A percentile compares a stretch with the other conserved stretches of the same genome.
Conservation (phyloP, 2,797 vertebrate species). For the Pantherophis vulpinus region DNA sequence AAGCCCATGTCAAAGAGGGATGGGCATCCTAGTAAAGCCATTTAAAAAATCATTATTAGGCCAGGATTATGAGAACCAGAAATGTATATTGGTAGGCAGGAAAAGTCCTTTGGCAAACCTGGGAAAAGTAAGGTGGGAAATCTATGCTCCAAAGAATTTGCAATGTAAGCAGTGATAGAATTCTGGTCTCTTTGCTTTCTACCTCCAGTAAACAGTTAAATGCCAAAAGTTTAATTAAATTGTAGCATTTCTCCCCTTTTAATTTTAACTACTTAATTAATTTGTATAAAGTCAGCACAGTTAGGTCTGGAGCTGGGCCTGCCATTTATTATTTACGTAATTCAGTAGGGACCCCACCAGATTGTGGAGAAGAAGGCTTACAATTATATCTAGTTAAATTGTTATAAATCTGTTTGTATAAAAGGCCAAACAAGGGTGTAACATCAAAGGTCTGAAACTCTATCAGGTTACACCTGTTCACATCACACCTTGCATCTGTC, state of each 20-base stretch:
- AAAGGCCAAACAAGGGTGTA: background rate
- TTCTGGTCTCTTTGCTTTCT: constrained; percentile 18
- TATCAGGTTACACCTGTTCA: background rate
- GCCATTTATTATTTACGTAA: constrained; percentile 20
- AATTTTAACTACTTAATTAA: constrained; percentile 25
- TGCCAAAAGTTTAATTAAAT: constrained; percentile 20
- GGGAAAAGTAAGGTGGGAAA: background rate
- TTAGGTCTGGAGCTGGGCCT: background rate
- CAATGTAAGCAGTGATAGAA: fast-evolving
- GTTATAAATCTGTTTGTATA: constrained; percentile 12
- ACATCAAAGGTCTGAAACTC: constrained; percentile 25
- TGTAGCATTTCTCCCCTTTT: constrained; percentile 40
- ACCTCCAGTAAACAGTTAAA: background rate
- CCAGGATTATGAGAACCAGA: background rate
- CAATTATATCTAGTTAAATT: background rate
- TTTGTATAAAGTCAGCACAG: constrained; percentile 29
- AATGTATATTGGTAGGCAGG: background rate
- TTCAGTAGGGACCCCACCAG: constrained; percentile 1
- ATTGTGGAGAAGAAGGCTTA: background rate
- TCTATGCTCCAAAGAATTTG: background rate
- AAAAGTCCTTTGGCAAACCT: background rate
- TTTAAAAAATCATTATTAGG: background rate
- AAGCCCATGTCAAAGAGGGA: background rate
- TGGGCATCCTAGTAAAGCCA: background rate
- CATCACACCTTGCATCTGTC: background rate